Evolutionary conservation across 35 echinoderm and acorn worm genomes (phyloP).

Genomic region (Ophioderma brevispina): DNA sequence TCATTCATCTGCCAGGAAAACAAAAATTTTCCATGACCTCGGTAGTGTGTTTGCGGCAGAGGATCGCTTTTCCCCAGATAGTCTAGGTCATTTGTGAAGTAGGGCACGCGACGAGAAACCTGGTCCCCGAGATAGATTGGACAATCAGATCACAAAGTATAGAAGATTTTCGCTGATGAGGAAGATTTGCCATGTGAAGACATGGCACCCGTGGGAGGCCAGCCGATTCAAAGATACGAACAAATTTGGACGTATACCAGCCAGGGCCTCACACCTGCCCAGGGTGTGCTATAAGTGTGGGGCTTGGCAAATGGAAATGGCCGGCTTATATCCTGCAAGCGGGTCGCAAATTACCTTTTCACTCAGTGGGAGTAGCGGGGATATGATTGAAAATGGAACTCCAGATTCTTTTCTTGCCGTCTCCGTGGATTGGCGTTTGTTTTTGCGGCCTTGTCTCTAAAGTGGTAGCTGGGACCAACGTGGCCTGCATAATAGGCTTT

Average conservation of each 20-base stretch:
- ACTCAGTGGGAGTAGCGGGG: neutral
- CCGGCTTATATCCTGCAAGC: neutral
- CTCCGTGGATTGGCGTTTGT: neutral
- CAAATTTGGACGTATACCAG: neutral
- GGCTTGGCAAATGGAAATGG: neutral
- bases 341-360: neutral
- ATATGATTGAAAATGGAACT: constrained; percentile 14
- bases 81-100: neutral
- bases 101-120: neutral
- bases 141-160: neutral
- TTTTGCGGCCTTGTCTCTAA: neutral
- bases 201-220: neutral
- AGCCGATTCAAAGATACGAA: neutral
- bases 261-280: neutral
- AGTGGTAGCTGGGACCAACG: neutral
- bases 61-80: neutral
- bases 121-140: neutral
- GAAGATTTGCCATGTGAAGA: neutral
- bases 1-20: neutral
- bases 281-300: neutral
- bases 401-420: neutral
- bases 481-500: neutral
- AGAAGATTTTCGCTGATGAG: neutral
- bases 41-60: neutral
- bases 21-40: neutral